phyloP scores from a whole-genome alignment of 23 tunicate species.

The Oikopleura albicans region DNA sequence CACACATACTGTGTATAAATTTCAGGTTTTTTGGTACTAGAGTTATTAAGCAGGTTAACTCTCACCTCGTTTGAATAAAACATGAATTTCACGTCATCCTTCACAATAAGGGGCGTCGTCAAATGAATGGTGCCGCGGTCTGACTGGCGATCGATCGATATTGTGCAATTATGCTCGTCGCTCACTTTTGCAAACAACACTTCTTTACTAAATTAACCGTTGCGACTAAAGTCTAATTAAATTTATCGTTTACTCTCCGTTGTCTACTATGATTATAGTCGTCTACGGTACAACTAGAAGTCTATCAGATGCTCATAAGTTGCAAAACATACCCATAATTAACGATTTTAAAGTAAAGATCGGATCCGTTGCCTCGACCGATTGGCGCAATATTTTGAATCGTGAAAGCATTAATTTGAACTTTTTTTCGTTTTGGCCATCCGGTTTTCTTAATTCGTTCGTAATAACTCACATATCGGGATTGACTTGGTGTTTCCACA shows the following conservation, averaged over 20 bases:
- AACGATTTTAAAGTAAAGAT: background rate
- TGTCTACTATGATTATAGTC: too few relatives aligned
- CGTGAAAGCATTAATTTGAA: constrained; percentile 16
- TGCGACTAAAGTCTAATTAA: too few relatives aligned
- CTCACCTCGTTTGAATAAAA: constrained; percentile 74
- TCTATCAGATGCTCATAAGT: too few relatives aligned
- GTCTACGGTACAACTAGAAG: too few relatives aligned
- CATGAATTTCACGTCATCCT: constrained; percentile 68
- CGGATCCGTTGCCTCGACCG: background rate
- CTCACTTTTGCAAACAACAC: background rate
- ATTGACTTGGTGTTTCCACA: constrained; percentile 88
- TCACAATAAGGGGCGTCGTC: constrained; percentile 25
- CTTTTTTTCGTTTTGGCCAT: constrained; percentile 16
- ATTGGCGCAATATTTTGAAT: background rate
- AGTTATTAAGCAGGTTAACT: background rate
- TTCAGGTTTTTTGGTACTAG: background rate
- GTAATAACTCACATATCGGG: constrained; percentile 74
- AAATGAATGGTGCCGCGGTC: constrained; percentile 27
- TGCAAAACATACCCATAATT: background rate
- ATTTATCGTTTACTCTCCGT: too few relatives aligned
- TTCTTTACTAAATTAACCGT: constrained; percentile 10
- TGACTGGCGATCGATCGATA: background rate
- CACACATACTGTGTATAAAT: too few relatives aligned
- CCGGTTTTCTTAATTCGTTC: constrained; percentile 33
- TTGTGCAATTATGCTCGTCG: background rate